These are phyloP conservation scores for Lanistes nyassanus DNA, from an alignment of 1,140 invertebrate species.

Conservation along the genomic window DNA sequence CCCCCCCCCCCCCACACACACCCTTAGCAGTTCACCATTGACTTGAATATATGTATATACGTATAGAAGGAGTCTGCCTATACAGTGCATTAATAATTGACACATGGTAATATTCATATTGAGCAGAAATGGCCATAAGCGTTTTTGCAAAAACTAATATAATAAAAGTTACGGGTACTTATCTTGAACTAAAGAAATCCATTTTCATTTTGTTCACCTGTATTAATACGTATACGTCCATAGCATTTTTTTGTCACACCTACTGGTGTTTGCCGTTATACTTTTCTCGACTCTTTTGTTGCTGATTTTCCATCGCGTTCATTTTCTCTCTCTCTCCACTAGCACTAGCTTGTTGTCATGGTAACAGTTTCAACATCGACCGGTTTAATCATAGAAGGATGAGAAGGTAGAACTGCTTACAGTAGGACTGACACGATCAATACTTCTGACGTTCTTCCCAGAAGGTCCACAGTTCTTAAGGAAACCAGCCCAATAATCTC, in stretches of 20 bases:
- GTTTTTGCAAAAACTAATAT: no score
- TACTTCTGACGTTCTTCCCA: not conserved
- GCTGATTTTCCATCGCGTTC: not conserved
- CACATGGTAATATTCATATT: not conserved
- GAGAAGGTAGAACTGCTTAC: not conserved
- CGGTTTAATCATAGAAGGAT: not conserved
- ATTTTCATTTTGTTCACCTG: no score
- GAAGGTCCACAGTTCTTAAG: not conserved
- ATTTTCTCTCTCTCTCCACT: constrained; percentile 3
- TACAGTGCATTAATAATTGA: not conserved
- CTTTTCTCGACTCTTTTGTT: not conserved
- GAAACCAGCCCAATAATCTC: not conserved
- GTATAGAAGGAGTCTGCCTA: no score
- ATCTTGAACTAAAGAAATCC: no score
- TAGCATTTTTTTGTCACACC: not conserved
- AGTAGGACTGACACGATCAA: not conserved
- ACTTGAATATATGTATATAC: no score
- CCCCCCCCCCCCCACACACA: no score
- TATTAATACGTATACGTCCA: no score
- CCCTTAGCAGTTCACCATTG: no score
- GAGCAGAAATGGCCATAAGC: not conserved
- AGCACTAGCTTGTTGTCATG: not conserved
- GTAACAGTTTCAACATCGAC: not conserved
- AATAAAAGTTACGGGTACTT: no score
- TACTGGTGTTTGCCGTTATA: not conserved